Percentiles rank a stretch among this genome's conserved stretches.
Conservation (phyloP, 2,888 invertebrate species). For the Drosophila aldrichi region DNA sequence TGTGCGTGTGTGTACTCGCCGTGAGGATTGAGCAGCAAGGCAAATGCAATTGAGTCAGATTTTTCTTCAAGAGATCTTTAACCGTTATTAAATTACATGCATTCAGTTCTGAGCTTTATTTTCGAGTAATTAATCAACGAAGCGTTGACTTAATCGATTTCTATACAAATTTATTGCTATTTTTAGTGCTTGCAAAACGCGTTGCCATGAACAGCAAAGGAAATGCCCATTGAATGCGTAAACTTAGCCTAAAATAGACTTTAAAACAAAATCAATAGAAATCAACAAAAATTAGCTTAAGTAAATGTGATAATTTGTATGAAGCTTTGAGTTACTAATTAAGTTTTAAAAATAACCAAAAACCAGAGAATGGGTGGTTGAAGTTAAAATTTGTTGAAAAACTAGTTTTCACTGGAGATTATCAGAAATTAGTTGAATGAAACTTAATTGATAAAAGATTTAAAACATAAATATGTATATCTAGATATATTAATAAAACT, state of each 20-base stretch:
- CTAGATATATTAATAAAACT: neutral
- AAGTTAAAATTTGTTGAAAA: conserved; percentile 23
- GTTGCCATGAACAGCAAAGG: neutral
- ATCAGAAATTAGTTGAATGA: conserved; percentile 11
- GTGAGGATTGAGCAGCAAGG: conserved; percentile 22
- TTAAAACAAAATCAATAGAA: neutral
- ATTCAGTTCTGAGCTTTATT: neutral
- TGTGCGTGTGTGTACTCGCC: conserved; percentile 4
- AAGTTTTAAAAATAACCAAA: conserved; percentile 35
- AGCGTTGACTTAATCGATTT: neutral
- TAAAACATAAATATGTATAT: neutral
- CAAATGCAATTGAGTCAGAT: conserved; percentile 24
- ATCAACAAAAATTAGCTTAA: neutral
- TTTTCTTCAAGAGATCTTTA: conserved; percentile 6
- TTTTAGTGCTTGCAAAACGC: neutral
- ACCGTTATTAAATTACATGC: conserved; percentile 14
- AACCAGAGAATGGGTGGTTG: conserved; percentile 8
- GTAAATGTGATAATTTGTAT: conserved; percentile 42
- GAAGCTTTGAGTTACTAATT: conserved; percentile 36
- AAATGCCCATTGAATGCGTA: conserved; percentile 12
- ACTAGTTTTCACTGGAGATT: conserved; percentile 36
- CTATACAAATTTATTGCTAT: neutral
- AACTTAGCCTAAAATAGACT: conserved; percentile 17
- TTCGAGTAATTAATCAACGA: conserved; percentile 18
- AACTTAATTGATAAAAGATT: neutral